Evolutionary conservation across 64 coral and sea anemone species (phyloP).

Genomic region (Pachyseris speciosa): DNA sequence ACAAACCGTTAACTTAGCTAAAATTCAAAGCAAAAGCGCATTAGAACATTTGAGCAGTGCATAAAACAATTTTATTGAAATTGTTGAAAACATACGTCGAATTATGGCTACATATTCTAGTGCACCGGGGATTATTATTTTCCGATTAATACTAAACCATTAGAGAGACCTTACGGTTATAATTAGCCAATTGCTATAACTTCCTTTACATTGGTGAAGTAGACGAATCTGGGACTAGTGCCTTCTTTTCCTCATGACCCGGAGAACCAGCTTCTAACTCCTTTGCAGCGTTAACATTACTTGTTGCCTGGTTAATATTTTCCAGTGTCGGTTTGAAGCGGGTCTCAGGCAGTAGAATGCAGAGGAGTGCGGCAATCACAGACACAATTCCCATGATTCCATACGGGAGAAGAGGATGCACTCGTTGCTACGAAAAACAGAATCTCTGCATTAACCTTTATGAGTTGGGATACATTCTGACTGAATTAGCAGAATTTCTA

Average conservation of each 20-base stretch:
- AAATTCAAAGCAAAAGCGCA: no score
- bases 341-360: conserved; percentile 16
- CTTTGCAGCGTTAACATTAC: neutral
- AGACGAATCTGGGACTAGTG: neutral
- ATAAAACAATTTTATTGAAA: no score
- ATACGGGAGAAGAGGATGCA: neutral
- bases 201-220: neutral
- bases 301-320: neutral
- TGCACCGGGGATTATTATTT: no score
- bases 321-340: conserved; percentile 16
- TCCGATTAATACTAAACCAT: neutral
- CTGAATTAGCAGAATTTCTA: no score
- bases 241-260: neutral
- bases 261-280: neutral
- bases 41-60: no score
- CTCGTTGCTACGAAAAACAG: neutral
- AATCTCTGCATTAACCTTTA: neutral
- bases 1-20: no score
- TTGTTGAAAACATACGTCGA: no score
- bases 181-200: neutral
- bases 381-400: neutral
- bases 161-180: neutral
- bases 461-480: neutral
- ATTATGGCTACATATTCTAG: no score
- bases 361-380: neutral